These are phyloP conservation scores for Drosophila vallismaia DNA, from an alignment of 2,888 invertebrate species.

Conservation along the genomic window DNA sequence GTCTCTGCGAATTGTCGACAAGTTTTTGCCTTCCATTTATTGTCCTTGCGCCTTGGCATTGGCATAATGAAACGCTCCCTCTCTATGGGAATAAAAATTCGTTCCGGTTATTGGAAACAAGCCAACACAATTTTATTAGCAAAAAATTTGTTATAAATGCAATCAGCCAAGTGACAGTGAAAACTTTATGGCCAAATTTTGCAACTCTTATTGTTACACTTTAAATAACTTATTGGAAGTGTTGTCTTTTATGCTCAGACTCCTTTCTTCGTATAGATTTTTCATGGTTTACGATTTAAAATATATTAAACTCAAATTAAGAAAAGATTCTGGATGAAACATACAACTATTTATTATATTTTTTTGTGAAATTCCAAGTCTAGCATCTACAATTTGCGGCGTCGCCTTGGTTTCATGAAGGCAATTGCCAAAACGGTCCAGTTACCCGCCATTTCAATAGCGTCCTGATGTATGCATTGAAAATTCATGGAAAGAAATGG, in stretches of 20 bases:
- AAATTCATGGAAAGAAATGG: constrained; percentile 25
- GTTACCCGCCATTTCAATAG: constrained; percentile 23
- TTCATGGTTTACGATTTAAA: too few relatives aligned
- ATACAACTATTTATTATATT: neutral
- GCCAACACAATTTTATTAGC: constrained; percentile 67
- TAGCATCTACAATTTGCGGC: constrained; percentile 9
- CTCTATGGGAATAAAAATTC: constrained; percentile 7
- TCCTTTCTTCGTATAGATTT: too few relatives aligned
- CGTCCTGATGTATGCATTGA: constrained; percentile 36
- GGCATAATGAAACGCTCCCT: constrained; percentile 60
- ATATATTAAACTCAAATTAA: too few relatives aligned
- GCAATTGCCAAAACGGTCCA: constrained; percentile 40
- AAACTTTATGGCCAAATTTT: constrained; percentile 53
- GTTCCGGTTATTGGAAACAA: constrained; percentile 56
- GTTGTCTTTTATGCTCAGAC: neutral
- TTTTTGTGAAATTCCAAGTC: neutral
- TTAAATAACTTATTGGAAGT: neutral
- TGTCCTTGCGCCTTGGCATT: constrained; percentile 49
- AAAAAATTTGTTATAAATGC: constrained; percentile 51
- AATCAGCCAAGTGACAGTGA: constrained; percentile 64
- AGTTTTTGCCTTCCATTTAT: constrained; percentile 50
- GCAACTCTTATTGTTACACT: neutral
- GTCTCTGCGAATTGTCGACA: constrained; percentile 49
- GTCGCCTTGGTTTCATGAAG: constrained; percentile 19
- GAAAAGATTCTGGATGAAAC: too few relatives aligned